These are phyloP conservation scores for Sebastes matsubarae DNA, from an alignment of 2,797 vertebrate species.

Conservation along the genomic window DNA sequence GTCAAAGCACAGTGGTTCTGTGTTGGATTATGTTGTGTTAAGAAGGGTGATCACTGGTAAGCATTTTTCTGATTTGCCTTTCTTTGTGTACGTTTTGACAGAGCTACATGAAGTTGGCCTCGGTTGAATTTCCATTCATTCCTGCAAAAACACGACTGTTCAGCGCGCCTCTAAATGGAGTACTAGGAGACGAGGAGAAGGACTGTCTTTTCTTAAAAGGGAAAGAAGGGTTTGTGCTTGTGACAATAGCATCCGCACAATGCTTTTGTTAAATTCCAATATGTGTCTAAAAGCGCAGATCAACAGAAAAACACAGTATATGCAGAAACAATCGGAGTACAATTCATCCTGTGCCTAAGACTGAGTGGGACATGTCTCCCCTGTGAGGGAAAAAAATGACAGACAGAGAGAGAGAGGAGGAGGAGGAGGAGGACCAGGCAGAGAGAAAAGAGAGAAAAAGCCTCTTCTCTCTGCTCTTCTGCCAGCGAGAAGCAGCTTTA, in stretches of 20 bases:
- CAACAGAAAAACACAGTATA: constrained; percentile 7
- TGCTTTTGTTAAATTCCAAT: constrained; percentile 33
- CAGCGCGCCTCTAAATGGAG: background rate
- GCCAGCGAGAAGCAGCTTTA: constrained; percentile 66
- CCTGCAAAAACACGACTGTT: background rate
- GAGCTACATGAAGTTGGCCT: background rate
- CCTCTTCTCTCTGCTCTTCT: constrained; percentile 52
- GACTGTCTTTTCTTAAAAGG: background rate
- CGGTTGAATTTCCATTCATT: background rate
- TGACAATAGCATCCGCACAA: constrained; percentile 8
- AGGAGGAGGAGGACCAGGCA: constrained; percentile 20
- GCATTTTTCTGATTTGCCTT: background rate
- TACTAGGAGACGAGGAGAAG: background rate
- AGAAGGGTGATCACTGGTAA: background rate
- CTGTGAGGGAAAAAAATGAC: constrained; percentile 4
- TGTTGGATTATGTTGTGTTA: background rate
- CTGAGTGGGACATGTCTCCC: constrained; percentile 24
- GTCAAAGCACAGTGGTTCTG: background rate
- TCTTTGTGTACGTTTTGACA: background rate
- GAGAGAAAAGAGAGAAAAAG: constrained; percentile 37
- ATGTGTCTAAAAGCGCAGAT: background rate
- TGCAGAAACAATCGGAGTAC: constrained; percentile 22
- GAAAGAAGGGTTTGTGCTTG: background rate
- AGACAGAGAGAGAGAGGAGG: constrained; percentile 2
- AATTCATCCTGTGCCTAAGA: constrained; percentile 21